Percentiles rank a stretch among this genome's conserved stretches.
Evolutionary conservation across 2,797 vertebrate genomes (phyloP).

Genomic region (Karalla daura): DNA sequence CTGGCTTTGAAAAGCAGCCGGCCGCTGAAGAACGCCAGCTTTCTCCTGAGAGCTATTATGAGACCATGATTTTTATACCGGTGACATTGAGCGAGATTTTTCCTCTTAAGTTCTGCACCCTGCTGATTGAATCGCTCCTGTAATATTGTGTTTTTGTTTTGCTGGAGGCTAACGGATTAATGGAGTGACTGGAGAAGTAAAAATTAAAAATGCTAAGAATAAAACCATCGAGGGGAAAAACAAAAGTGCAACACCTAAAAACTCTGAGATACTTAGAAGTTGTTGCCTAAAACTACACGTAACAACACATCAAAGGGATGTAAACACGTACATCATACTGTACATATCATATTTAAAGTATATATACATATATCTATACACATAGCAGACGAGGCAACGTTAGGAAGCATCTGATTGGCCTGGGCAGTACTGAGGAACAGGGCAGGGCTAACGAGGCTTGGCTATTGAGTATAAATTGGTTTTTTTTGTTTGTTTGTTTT

Average conservation of each 20-base stretch:
- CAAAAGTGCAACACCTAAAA: too few species aligned
- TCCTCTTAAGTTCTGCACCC: conserved; percentile 7
- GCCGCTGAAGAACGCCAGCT: not conserved
- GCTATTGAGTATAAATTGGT: too few species aligned
- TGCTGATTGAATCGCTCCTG: conserved; percentile 23
- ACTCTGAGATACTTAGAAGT: too few species aligned
- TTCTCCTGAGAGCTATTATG: conserved; percentile 34
- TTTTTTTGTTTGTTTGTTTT: too few species aligned
- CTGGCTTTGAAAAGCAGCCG: conserved; percentile 30
- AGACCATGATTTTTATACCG: conserved; percentile 27
- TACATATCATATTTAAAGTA: too few species aligned
- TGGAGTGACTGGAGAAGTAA: conserved; percentile 10
- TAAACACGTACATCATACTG: too few species aligned
- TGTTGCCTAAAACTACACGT: not conserved
- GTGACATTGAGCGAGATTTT: conserved; percentile 21
- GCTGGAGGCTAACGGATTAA: conserved; percentile 24
- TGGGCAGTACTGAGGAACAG: too few species aligned
- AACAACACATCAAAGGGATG: too few species aligned
- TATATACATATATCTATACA: too few species aligned
- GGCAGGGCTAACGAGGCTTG: too few species aligned
- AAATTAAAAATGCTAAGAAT: conserved; percentile 4
- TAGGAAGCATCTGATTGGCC: too few species aligned
- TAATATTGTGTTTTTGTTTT: conserved; percentile 18
- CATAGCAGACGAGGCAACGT: too few species aligned
- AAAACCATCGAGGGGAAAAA: not conserved